These are phyloP conservation scores for Micromussa lordhowensis DNA, from an alignment of 92 coral and sea anemone genomes.

Conservation along the genomic window DNA sequence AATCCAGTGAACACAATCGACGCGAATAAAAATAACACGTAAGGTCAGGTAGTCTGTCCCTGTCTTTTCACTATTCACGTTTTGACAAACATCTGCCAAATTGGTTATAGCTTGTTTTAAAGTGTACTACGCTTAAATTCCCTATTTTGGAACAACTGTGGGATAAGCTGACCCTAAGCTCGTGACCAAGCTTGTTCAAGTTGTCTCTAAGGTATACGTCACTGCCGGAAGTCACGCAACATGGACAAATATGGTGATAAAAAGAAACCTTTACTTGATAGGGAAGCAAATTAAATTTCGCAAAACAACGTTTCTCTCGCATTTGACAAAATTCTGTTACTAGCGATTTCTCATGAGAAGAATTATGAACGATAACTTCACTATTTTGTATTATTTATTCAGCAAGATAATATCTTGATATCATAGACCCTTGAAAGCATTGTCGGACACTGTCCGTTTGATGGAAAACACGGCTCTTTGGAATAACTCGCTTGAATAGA, in stretches of 20 bases:
- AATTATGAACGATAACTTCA: neutral
- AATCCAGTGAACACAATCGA: no score
- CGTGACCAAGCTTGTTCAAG: neutral
- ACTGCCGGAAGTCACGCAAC: constrained; percentile 16
- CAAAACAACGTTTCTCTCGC: neutral
- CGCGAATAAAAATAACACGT: no score
- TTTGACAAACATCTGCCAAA: neutral
- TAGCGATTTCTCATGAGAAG: neutral
- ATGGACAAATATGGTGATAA: constrained; percentile 14
- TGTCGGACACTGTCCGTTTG: no score
- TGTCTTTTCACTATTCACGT: neutral
- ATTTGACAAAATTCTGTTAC: neutral
- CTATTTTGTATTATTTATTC: neutral
- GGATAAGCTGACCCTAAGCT: neutral
- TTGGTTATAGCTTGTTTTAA: neutral
- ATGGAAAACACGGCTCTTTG: no score
- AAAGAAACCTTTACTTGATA: neutral
- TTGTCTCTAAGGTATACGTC: neutral
- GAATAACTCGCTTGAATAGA: no score
- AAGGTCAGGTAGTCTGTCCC: neutral
- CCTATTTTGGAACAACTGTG: neutral
- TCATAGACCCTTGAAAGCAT: no score
- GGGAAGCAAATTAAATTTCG: neutral
- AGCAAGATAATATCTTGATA: no score
- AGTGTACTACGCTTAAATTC: neutral